Conservation (phyloP, 2,888 invertebrate genomes). For the Drosophila crucigera region DNA sequence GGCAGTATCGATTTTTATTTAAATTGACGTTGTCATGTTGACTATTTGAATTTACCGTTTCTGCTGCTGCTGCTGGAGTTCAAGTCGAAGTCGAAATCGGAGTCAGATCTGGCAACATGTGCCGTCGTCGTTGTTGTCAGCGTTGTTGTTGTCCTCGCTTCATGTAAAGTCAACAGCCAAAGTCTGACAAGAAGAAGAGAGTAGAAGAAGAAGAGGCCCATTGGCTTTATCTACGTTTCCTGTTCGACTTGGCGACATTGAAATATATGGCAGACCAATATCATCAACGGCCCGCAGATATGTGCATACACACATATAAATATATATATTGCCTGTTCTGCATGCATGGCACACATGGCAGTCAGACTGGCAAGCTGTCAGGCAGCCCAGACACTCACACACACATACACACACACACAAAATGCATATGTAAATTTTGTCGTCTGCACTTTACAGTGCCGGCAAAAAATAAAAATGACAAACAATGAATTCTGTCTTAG, state of each 20-base stretch:
- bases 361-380: slow-evolving; percentile 42
- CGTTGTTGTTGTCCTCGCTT: slow-evolving; percentile 18
- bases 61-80: slow-evolving; percentile 3
- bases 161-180: slow-evolving; percentile 36
- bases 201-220: slow-evolving; percentile 7
- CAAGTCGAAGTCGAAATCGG: background rate
- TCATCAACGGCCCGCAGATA: slow-evolving; percentile 23
- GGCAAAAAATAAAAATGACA: background rate
- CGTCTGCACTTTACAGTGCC: background rate
- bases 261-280: slow-evolving; percentile 65
- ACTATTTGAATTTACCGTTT: slow-evolving; percentile 42
- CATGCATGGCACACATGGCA: slow-evolving; percentile 64
- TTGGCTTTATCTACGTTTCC: slow-evolving; percentile 69
- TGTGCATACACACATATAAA: no score
- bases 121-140: slow-evolving; percentile 24
- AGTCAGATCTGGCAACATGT: slow-evolving; percentile 55
- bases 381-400: slow-evolving; percentile 26
- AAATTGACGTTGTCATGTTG: slow-evolving; percentile 26
- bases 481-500: background rate
- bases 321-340: slow-evolving; percentile 38
- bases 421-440: slow-evolving; percentile 3
- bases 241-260: slow-evolving; percentile 62
- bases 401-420: slow-evolving; percentile 13
- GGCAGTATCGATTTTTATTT: slow-evolving; percentile 42
- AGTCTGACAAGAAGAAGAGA: slow-evolving; percentile 1